Base-by-base conservation (phyloP, 2,113 vertebrate genomes). In the Pangasianodon gigas region DNA sequence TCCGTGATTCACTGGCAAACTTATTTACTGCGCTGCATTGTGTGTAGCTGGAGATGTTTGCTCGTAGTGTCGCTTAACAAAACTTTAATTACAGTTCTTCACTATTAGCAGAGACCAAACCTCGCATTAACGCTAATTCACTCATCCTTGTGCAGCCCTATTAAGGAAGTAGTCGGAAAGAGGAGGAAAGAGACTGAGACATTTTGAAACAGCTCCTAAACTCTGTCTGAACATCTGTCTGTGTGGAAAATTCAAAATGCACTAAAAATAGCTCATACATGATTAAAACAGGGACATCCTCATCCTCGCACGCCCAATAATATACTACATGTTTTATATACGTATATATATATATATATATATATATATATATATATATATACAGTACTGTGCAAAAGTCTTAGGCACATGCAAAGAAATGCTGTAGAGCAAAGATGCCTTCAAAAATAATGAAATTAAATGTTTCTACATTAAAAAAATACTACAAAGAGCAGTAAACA, bases 1-100 rank as follows among this genome's bases (percentile, higher is more conserved):
- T 56, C 87, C 80, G 32, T 44, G 46, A 82, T 71, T 88, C 48
- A 3, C 8, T 83, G 79, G n/a, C 10, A 29, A 37, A 46, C 65
- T 48, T 41, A 65, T 41, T 54, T 58, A 75, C 77, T n/a, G 58
- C 9, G 37, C 11, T 65, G 9, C 19, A 0, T 5, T 3, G 26
- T 67, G 32, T 67, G 26, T 32, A 46, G 21, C 87, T 87, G 86
- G 41, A 81, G 79, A 58, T 41, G 48, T 75, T 89, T 44, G 37
- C 65, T 74, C 19, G 54, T 65, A 1, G 58, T 82, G 58, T 32
- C 58, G 41, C 77, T 67, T 13, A 41, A 54, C 79, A 54, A 51
- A 19, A 6, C 75, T 81, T 82, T 37, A 88, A 84, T 88, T 74
- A 89, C 87, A 74, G 80, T 41, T 44, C 37, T 44, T 56, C 26